phyloP scores from a whole-genome alignment of 53 echinoderm and acorn worm genomes.

The Henricia sp. region DNA sequence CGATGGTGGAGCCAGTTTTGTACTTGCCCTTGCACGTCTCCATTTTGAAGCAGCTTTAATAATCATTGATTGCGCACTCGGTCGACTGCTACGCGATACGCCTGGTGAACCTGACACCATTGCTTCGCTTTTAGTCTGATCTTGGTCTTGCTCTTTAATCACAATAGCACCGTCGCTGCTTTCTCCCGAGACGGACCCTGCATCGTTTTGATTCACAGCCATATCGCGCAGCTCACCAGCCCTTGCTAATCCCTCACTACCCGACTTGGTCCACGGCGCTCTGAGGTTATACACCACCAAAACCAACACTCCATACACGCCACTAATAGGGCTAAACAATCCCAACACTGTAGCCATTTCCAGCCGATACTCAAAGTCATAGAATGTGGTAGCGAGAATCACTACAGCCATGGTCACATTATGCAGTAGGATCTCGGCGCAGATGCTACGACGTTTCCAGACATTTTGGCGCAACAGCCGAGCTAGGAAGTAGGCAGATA shows the following conservation, averaged over 20 bases:
- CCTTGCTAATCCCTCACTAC: not conserved
- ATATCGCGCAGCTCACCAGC: not conserved
- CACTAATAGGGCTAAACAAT: not conserved
- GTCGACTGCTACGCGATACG: too few species aligned
- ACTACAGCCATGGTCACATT: constrained; percentile 25
- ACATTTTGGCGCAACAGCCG: constrained; percentile 33
- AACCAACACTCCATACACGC: constrained; percentile 7
- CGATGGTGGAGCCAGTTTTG: too few species aligned
- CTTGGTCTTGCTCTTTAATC: not conserved
- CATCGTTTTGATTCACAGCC: not conserved
- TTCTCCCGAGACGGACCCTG: not conserved
- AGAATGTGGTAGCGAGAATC: constrained; percentile 28
- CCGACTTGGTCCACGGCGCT: constrained; percentile 1
- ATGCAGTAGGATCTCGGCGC: constrained; percentile 35
- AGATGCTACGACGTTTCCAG: constrained; percentile 33
- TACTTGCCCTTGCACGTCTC: too few species aligned
- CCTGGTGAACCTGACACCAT: not conserved
- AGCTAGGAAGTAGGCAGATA: constrained; percentile 20
- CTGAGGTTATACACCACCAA: constrained; percentile 1
- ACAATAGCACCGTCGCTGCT: not conserved
- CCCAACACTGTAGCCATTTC: not conserved
- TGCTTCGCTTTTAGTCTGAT: too few species aligned
- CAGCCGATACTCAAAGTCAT: not conserved
- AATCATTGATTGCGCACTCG: too few species aligned
- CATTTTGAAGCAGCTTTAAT: too few species aligned